A percentile compares a stretch with the other conserved stretches of the same genome.
phyloP scores from a whole-genome alignment of 1,140 invertebrate species.

The Hycleus phaleratus region DNA sequence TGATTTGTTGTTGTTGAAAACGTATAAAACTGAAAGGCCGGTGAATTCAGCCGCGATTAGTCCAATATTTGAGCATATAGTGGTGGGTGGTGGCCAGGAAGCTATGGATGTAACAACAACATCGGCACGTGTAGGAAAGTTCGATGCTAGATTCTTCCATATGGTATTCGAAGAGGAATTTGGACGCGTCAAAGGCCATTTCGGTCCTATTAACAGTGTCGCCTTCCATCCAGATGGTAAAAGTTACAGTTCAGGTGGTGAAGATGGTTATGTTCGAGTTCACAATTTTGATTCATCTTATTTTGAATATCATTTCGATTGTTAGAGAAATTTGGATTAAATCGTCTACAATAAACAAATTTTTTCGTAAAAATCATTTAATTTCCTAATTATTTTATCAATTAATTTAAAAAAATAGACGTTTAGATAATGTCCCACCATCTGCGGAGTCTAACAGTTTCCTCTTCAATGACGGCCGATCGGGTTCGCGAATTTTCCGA shows the following conservation, averaged over 20 bases:
- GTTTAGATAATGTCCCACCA: conserved; percentile 58
- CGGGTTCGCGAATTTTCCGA: conserved; percentile 47
- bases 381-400: background rate
- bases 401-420: conserved; percentile 40
- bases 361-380: background rate
- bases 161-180: conserved; percentile 99
- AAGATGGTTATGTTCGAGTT: conserved; percentile 96
- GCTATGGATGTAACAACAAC: conserved; percentile 99
- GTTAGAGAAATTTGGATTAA: conserved; percentile 33
- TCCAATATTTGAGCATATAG: conserved; percentile 89
- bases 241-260: conserved; percentile 93
- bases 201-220: conserved; percentile 98
- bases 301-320: conserved; percentile 96
- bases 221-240: conserved; percentile 98
- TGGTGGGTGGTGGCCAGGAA: conserved; percentile 95
- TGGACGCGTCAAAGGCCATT: conserved; percentile 96
- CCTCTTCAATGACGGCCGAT: conserved; percentile 65
- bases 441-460: conserved; percentile 64
- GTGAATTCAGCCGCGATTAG: conserved; percentile 96
- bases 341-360: too few species aligned
- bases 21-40: conserved; percentile 92
- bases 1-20: conserved; percentile 78
- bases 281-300: conserved; percentile 95
- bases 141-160: conserved; percentile 97
- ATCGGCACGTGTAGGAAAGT: conserved; percentile 90